Conservation (phyloP, 2,113 vertebrate species). For the Engraulis encrasicolus region DNA sequence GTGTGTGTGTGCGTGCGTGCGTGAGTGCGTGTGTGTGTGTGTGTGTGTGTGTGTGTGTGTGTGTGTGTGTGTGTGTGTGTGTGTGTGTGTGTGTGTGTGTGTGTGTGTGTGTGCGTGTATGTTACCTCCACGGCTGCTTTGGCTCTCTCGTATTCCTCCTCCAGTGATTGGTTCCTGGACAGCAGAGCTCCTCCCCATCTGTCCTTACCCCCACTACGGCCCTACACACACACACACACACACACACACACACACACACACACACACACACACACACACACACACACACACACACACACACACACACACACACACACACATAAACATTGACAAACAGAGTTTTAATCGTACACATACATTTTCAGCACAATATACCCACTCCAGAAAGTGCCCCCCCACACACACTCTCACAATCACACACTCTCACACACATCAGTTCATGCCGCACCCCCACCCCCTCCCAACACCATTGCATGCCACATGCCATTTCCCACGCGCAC, state of each 20-base stretch:
- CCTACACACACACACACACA: conserved; percentile 73
- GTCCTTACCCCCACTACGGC: conserved; percentile 86
- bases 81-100: background rate
- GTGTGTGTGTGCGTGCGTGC: background rate
- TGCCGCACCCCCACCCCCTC: no score
- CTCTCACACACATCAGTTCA: background rate
- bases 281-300: conserved; percentile 11
- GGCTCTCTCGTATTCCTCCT: conserved; percentile 98
- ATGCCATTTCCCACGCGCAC: no score
- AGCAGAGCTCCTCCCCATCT: conserved; percentile 88
- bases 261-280: conserved; percentile 28
- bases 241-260: conserved; percentile 53
- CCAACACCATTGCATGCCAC: no score
- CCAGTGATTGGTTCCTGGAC: conserved; percentile 95
- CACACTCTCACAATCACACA: background rate
- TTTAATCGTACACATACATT: background rate
- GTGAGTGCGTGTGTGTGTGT: background rate
- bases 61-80: background rate
- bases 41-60: background rate
- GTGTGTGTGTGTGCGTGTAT: background rate
- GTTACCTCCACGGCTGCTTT: conserved; percentile 98
- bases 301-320: background rate
- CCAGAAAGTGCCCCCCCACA: background rate
- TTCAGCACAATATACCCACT: background rate
- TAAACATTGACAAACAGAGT: background rate